phyloP scores from a whole-genome alignment of 1,140 invertebrate species.

The Oncopeltus fasciatus region DNA sequence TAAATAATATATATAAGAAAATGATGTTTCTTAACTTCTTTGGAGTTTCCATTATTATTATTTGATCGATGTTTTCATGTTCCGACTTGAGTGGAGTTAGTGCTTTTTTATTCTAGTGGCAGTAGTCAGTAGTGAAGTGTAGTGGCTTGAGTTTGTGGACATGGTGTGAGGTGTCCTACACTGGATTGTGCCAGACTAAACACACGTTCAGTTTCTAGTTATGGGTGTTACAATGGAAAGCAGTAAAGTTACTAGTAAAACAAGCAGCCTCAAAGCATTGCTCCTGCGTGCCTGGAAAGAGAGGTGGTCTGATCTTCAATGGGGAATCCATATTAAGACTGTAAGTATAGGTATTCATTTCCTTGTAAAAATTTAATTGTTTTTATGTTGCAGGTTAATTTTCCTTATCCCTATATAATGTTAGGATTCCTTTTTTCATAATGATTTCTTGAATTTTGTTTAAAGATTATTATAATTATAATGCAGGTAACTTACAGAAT shows the following conservation, averaged over 20 bases:
- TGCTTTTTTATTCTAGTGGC: background rate
- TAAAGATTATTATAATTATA: no score
- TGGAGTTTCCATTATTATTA: background rate
- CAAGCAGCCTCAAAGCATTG: conserved; percentile 67
- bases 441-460: no score
- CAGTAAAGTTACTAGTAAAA: conserved; percentile 65
- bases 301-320: conserved; percentile 85
- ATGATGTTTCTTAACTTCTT: no score
- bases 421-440: no score
- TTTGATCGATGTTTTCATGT: background rate
- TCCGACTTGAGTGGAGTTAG: background rate
- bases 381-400: no score
- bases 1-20: background rate
- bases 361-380: no score
- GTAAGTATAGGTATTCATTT: conserved; percentile 33
- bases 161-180: conserved; percentile 17
- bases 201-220: conserved; percentile 16
- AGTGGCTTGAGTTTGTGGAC: conserved; percentile 17
- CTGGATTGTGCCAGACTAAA: conserved; percentile 12
- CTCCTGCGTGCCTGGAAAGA: conserved; percentile 82
- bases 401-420: no score
- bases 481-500: no score
- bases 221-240: conserved; percentile 25
- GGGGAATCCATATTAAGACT: conserved; percentile 89
- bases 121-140: conserved; percentile 4